Conservation (phyloP, 2,113 vertebrate species). For the Proterorhinus semilunaris region DNA sequence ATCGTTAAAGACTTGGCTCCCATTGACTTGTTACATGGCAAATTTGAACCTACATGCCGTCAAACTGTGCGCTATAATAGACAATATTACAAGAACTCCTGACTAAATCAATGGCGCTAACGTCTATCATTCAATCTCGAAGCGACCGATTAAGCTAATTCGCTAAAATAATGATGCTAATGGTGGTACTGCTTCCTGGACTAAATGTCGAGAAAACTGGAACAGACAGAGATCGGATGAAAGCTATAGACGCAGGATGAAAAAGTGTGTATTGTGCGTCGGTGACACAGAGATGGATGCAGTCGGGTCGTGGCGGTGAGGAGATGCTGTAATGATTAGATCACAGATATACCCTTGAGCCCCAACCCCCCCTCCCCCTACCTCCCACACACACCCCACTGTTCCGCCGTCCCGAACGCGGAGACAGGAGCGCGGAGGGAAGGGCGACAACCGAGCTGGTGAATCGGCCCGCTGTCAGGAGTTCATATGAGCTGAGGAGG, state of each 20-base stretch:
- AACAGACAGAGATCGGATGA: slow-evolving; percentile 52
- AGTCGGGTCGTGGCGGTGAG: slow-evolving; percentile 63
- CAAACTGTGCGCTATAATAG: too few relatives aligned
- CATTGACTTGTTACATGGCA: neutral
- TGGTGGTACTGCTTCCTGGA: slow-evolving; percentile 2
- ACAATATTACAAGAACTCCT: too few relatives aligned
- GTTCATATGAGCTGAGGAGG: slow-evolving; percentile 58
- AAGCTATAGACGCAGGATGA: slow-evolving; percentile 47
- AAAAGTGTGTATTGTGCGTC: slow-evolving; percentile 6
- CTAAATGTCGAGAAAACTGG: slow-evolving; percentile 36
- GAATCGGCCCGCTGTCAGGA: slow-evolving; percentile 61
- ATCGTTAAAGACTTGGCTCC: neutral
- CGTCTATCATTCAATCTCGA: too few relatives aligned
- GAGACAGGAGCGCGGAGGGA: slow-evolving; percentile 17
- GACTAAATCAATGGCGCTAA: too few relatives aligned
- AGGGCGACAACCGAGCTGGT: slow-evolving; percentile 45
- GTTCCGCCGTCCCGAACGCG: slow-evolving; percentile 16
- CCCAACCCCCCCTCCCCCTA: too few relatives aligned
- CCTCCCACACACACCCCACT: slow-evolving; percentile 12
- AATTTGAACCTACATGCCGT: too few relatives aligned
- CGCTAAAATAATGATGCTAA: too few relatives aligned
- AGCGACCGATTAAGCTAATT: too few relatives aligned
- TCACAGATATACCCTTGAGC: slow-evolving; percentile 74
- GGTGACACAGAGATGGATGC: slow-evolving; percentile 67
- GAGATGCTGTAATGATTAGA: slow-evolving; percentile 75